Percentiles rank a stretch among this genome's conserved stretches.
Evolutionary conservation across 2,113 vertebrate genomes (phyloP).

Genomic region (Desmodus rotundus): DNA sequence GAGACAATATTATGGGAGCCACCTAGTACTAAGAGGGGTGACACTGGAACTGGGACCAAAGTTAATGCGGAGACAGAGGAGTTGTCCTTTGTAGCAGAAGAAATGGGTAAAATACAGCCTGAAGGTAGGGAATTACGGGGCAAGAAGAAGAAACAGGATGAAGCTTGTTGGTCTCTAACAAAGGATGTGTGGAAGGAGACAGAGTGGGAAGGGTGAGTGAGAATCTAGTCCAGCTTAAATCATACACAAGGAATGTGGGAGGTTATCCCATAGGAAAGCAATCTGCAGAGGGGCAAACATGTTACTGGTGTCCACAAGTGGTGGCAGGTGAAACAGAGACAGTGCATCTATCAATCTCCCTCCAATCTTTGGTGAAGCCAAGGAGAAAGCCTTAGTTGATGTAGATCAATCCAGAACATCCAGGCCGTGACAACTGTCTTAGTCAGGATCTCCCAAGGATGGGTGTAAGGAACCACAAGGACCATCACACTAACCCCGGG

Average conservation of each 20-base stretch:
- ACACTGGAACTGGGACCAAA: neutral
- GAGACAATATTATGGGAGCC: neutral
- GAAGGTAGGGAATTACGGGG: neutral
- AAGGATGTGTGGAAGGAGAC: neutral
- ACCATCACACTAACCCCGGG: neutral
- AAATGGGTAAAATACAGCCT: neutral
- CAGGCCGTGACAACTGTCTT: neutral
- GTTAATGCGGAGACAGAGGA: neutral
- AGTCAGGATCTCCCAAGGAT: neutral
- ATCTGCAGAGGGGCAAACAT: neutral
- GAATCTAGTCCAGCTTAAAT: neutral
- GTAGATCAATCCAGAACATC: neutral
- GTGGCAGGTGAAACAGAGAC: neutral
- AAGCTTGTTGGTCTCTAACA: neutral
- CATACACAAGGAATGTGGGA: neutral
- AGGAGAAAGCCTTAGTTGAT: neutral
- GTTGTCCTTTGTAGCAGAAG: neutral
- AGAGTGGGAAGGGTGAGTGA: accelerated
- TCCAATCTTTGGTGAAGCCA: neutral
- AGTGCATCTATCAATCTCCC: no score
- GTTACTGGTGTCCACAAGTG: no score
- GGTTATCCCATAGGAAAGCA: neutral
- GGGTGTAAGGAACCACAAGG: neutral
- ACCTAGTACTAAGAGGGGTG: neutral
- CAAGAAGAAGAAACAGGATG: neutral